These are phyloP conservation scores for Tursiops truncatus DNA, from an alignment of 2,113 vertebrate genomes.

Conservation along the genomic window DNA sequence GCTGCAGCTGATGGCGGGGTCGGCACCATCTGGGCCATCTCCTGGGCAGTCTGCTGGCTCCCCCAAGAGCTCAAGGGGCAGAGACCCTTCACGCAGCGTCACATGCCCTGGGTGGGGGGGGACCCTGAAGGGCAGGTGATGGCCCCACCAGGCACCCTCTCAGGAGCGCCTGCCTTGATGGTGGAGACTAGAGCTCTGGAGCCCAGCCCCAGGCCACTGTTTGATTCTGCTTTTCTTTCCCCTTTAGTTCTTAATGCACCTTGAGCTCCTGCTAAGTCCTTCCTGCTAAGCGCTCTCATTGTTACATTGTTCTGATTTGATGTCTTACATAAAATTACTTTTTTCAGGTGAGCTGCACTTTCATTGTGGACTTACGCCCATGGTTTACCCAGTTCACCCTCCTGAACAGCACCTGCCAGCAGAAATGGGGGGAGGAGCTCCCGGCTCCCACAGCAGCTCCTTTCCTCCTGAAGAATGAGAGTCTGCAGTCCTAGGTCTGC, in stretches of 20 bases:
- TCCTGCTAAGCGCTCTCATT: background rate
- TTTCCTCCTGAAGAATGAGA: background rate
- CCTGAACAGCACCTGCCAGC: conserved; percentile 34
- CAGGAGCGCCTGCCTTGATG: background rate
- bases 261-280: background rate
- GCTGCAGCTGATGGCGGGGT: background rate
- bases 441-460: background rate
- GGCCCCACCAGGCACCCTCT: background rate
- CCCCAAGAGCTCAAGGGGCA: background rate
- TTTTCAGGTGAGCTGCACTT: conserved; percentile 56
- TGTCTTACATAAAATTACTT: background rate
- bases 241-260: background rate
- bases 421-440: fast-evolving
- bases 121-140: background rate
- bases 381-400: background rate
- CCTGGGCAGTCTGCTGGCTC: background rate
- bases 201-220: background rate
- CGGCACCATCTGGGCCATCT: background rate
- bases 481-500: background rate
- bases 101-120: fast-evolving
- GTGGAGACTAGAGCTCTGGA: background rate
- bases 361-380: background rate
- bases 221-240: background rate
- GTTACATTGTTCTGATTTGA: background rate
- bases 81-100: background rate